Percentiles rank a stretch among this genome's conserved stretches.
Conservation (phyloP, 2,113 vertebrate species). For the Paramormyrops kingsleyae region DNA sequence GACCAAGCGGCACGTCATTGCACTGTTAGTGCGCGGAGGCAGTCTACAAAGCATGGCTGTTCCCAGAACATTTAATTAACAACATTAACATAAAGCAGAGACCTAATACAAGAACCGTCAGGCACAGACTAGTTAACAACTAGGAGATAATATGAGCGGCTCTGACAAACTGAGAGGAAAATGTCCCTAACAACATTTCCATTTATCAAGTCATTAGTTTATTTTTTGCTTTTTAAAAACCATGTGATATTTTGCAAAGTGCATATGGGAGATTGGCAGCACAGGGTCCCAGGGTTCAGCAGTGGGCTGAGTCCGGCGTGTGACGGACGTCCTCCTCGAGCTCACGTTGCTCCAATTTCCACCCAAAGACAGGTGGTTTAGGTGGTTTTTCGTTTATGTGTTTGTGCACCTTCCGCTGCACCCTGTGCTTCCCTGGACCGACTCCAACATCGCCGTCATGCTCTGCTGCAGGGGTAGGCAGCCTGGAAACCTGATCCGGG, state of each 20-base stretch:
- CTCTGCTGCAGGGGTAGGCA: background rate
- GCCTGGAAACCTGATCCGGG: background rate
- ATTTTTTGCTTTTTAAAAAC: background rate
- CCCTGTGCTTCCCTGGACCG: background rate
- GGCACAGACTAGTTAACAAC: background rate
- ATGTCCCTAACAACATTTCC: background rate
- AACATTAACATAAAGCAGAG: background rate
- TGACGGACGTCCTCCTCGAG: background rate
- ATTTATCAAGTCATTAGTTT: background rate
- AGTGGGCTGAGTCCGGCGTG: background rate
- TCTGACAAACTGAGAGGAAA: background rate
- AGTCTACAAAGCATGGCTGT: background rate
- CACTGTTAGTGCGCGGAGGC: background rate
- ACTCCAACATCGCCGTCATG: background rate
- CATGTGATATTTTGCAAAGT: background rate
- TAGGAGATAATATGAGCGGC: background rate
- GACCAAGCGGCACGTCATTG: background rate
- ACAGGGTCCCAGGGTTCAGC: background rate
- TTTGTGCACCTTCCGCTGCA: background rate
- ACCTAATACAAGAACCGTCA: background rate
- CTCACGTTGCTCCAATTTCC: background rate
- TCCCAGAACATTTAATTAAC: background rate
- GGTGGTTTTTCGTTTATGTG: background rate
- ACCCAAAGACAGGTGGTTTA: background rate
- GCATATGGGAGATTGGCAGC: background rate